These are phyloP conservation scores for Alouatta palliata DNA, from an alignment of 2,113 vertebrate genomes.

Conservation along the genomic window DNA sequence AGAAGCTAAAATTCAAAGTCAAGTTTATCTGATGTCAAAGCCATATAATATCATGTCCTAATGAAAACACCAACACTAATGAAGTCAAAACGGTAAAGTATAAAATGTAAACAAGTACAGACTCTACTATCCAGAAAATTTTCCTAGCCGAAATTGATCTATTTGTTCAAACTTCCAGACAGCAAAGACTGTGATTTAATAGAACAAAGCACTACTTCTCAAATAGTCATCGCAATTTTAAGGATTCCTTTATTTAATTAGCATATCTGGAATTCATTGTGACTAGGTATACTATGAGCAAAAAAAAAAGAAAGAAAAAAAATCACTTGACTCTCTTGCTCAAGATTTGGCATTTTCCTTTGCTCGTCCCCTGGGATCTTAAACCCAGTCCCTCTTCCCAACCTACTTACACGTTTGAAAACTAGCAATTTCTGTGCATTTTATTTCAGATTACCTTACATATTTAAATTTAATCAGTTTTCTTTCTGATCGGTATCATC, in stretches of 20 bases:
- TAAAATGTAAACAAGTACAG: neutral
- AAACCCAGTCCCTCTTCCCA: neutral
- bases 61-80: slow-evolving; percentile 19
- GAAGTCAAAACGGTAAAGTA: neutral
- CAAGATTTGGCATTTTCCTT: neutral
- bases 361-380: neutral
- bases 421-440: neutral
- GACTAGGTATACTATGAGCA: neutral
- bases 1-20: slow-evolving; percentile 13
- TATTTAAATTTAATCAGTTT: slow-evolving; percentile 19
- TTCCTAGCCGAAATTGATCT: neutral
- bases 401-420: neutral
- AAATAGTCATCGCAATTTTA: neutral
- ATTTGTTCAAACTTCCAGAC: neutral
- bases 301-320: neutral
- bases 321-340: neutral
- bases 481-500: neutral
- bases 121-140: neutral
- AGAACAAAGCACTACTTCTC: neutral
- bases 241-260: neutral
- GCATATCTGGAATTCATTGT: neutral
- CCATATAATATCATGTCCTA: neutral
- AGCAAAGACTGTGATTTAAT: neutral
- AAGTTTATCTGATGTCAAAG: neutral
- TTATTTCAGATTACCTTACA: slow-evolving; percentile 36